phyloP scores from a whole-genome alignment of 2,888 invertebrate species.

The Pseudolycoriella hygida region DNA sequence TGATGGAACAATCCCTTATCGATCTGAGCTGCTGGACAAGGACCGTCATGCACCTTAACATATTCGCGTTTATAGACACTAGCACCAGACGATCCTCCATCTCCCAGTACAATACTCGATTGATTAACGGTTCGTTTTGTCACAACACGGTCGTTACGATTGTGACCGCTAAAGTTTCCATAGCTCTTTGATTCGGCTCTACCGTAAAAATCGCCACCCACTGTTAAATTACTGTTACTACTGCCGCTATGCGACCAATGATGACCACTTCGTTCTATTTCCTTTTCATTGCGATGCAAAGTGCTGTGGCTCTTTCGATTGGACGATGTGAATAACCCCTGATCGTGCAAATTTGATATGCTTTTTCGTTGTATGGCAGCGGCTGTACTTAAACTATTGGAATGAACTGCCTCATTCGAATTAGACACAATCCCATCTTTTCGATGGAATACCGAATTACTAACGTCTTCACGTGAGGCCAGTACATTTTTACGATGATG shows the following conservation, averaged over 20 bases:
- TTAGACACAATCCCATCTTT: slow-evolving; percentile 39
- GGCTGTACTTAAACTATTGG: slow-evolving; percentile 38
- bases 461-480: slow-evolving; percentile 53
- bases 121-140: slow-evolving; percentile 40
- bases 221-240: slow-evolving; percentile 31
- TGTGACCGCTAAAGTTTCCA: slow-evolving; percentile 37
- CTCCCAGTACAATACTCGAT: slow-evolving; percentile 62
- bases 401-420: slow-evolving; percentile 53
- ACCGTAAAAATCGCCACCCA: slow-evolving; percentile 57
- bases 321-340: slow-evolving; percentile 47
- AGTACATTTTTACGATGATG: slow-evolving; percentile 62
- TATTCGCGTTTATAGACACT: slow-evolving; percentile 61
- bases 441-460: slow-evolving; percentile 61
- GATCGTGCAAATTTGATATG: slow-evolving; percentile 59
- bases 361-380: slow-evolving; percentile 68
- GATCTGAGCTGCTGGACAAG: slow-evolving; percentile 64
- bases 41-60: slow-evolving; percentile 46
- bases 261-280: slow-evolving; percentile 30
- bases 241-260: slow-evolving; percentile 13
- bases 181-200: slow-evolving; percentile 53
- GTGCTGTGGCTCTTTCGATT: slow-evolving; percentile 65
- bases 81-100: slow-evolving; percentile 35
- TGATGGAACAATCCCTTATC: slow-evolving; percentile 67
- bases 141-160: slow-evolving; percentile 15
- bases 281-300: slow-evolving; percentile 51